phyloP scores from a whole-genome alignment of 2,797 vertebrate species.

The Poecilia picta region DNA sequence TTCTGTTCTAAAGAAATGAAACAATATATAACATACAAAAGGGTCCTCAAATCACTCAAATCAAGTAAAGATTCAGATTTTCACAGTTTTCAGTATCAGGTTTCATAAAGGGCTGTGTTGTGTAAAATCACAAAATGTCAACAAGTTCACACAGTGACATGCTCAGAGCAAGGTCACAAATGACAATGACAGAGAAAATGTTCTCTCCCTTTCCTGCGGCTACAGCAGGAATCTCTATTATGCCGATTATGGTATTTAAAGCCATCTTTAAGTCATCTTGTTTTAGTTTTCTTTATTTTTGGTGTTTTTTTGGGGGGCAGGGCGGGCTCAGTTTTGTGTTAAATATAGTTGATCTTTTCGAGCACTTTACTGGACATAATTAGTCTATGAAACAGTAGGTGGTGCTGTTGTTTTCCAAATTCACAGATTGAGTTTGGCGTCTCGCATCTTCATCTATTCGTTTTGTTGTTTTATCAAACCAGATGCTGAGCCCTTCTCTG shows the following conservation, averaged over 20 bases:
- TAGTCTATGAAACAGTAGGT: conserved; percentile 72
- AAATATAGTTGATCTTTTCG: neutral
- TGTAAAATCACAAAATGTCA: neutral
- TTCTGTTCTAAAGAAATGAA: neutral
- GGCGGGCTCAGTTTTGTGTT: neutral
- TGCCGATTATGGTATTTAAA: neutral
- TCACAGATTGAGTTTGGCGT: neutral
- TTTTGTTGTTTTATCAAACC: conserved; percentile 69
- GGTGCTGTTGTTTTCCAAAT: conserved; percentile 81
- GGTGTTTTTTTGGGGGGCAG: neutral
- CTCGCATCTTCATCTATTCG: conserved; percentile 20
- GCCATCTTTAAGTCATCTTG: neutral
- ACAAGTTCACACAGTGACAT: neutral
- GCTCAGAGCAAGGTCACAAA: neutral
- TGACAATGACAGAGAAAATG: neutral
- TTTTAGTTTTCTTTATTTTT: neutral
- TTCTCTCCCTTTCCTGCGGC: neutral
- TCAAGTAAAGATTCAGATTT: neutral
- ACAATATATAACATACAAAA: neutral
- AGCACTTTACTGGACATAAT: neutral
- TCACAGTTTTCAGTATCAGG: neutral
- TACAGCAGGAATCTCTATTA: neutral
- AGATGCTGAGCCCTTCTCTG: conserved; percentile 50
- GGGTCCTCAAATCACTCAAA: neutral
- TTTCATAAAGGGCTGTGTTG: neutral